Evolutionary conservation across 2,888 invertebrate genomes (phyloP), one percentile per base, ranked within the genome.

Genomic region (Neoitamus cyanurus): DNA sequence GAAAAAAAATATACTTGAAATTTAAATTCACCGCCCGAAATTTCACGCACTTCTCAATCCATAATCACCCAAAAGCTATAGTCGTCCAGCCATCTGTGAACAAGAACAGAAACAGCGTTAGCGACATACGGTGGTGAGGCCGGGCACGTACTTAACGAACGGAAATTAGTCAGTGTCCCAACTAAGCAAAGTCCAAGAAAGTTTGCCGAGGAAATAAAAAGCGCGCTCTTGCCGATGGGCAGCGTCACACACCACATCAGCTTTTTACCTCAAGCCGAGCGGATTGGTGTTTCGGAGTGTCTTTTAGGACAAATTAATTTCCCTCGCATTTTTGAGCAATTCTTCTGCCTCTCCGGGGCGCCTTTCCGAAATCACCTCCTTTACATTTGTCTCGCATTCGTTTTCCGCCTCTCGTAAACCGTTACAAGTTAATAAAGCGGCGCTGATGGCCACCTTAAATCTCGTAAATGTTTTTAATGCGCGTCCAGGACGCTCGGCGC

Each of bases 351-450:
- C 36, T 11, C 13, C 42, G 42, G 42, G 15, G 42, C n/a, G 15
- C n/a, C 42, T n/a, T 42, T 42, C n/a, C 5, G n/a, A 42, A n/a
- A n/a, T 3, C n/a, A 42, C 42, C n/a, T 42, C 42, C 42, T 42
- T 42, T 13, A 5, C 3, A 42, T 42, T 42, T 5, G 42, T 0
- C n/a, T 20, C 37, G 30, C 46, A 6, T 42, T 42, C 46, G 42
- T 42, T 46, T 48, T 48, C 46, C 42, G 46, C 48, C 3, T 42
- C 77, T 78, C 77, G 4, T 46, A 78, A 42, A 34, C 46, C 42
- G 72, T 83, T 37, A 84, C 83, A 30, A 77, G 77, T 68, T 46
- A 34, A 75, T 75, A 73, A 84, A 83, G 75, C 36, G 34, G 31
- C 48, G 7, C 68, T 84, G 68, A 75, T 36, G 75, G 73, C 36